Base-by-base conservation (phyloP, 1,140 invertebrate species). In the Trachelipus rathkii region DNA sequence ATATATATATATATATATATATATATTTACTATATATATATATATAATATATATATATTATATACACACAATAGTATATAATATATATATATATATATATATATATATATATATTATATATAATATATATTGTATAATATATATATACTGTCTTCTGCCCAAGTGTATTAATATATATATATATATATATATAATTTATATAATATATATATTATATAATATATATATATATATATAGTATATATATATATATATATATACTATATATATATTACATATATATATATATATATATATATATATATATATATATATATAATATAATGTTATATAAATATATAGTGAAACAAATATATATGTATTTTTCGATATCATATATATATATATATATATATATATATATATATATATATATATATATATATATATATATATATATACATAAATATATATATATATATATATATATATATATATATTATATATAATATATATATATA, bases 1-100 rank as follows among this genome's bases (percentile, higher is more conserved):
- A 21, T 60, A 60, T 60, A 21, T 60, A 60, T 60, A 21, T 60
- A 60, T 60, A 21, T 60, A 60, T 60, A 21, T 60, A 60, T 60
- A 60, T 60, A 21, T 60, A 60, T 60, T 3, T 60, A 21, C 8
- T 60, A 21, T 60, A 60, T 60, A 21, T 60, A 60, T 60, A 33
- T 33, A 33, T 33, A 33, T 33, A 33, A n/a, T n/a, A 60, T 60
- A 21, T 60, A 60, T 60, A 21, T 60, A 60, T n/a, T 60, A 21
- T 60, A 60, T 60, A 33, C 6, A 33, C 6, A 33, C 6, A 33
- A n/a, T n/a, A n/a, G n/a, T n/a, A n/a, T n/a, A n/a, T n/a, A n/a
- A 60, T 60, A 21, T 60, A 60, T 60, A 21, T 60, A 60, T 60
- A 21, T 60, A 60, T 60, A 33, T 33, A 33, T 33, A 33, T 33